phyloP scores from a whole-genome alignment of 2,113 vertebrate species.

The Erpornis zantholeuca region DNA sequence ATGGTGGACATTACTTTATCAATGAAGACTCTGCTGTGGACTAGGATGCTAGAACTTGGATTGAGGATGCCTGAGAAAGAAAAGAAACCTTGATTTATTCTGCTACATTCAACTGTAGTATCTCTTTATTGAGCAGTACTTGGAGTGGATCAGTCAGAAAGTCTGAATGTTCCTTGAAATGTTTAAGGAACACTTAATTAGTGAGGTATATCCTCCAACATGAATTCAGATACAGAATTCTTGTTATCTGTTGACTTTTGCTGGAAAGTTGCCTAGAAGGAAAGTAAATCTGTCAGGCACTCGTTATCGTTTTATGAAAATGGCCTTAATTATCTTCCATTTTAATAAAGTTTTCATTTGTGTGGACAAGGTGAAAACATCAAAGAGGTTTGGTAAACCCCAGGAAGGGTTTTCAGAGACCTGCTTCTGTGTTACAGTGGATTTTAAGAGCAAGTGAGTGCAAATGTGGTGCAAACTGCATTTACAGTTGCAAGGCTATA shows the following conservation, averaged over 20 bases:
- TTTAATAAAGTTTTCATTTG: background rate
- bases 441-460: background rate
- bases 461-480: background rate
- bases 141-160: background rate
- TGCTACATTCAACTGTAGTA: background rate
- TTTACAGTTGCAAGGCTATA: background rate
- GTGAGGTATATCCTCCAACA: background rate
- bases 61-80: background rate
- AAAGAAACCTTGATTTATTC: background rate
- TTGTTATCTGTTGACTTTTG: conserved; percentile 5
- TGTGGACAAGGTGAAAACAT: background rate
- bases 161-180: background rate
- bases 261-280: background rate
- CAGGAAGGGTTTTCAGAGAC: background rate
- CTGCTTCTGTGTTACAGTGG: background rate
- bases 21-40: background rate
- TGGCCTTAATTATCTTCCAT: background rate
- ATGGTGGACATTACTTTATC: background rate
- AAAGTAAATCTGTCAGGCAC: background rate
- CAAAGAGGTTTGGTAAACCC: background rate
- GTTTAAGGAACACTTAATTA: background rate
- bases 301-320: background rate
- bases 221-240: background rate
- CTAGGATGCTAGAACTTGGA: background rate
- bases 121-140: background rate